Base-by-base conservation (phyloP, 2,888 invertebrate genomes). In the Scotopteryx bipunctaria region DNA sequence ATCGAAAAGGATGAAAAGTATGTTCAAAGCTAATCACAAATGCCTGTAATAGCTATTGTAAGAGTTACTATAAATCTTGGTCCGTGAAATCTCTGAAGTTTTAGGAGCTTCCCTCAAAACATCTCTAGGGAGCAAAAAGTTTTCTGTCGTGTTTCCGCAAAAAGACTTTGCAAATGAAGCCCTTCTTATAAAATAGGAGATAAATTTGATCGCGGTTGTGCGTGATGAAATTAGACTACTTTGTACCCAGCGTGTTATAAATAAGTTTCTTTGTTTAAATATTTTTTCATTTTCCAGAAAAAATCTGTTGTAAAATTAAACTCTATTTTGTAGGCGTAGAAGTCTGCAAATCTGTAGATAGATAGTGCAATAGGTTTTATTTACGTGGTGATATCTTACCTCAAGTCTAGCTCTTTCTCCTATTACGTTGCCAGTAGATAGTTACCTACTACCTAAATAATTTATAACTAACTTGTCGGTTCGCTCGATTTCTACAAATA, bases 81-180 rank as follows among this genome's bases (percentile, higher is more conserved):
- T 27, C 38, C 47, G 19, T 44, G 47, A 52, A 56, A 56, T 56
- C 56, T 41, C 47, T 13, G 31, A 56, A 56, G 48, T 48, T 56
- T 52, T n/a, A 45, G 51, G 29, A 42, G 46, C 19, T 52, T 51
- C 47, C 48, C 47, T 46, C 44, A 31, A 44, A 47, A 47, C 44
- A 51, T 55, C 56, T 56, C 56, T 2, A 8, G 56, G 51, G 55
- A 55, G 43, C 27, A 31, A n/a, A n/a, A 51, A 56, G 51, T 52
- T 56, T 45, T 41, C 35, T 45, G 44, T 46, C 46, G 35, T 46
- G n/a, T 52, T 37, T 29, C 42, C 32, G 25, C 27, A 27, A 44
- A 48, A 51, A 44, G 32, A 51, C 47, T 36, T n/a, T 36, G 43
- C 47, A 44, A 45, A 44, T 43, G 43, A 43, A 42, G 31, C 33